Evolutionary conservation across 2,797 vertebrate genomes (phyloP).

Genomic region (Phataginus tricuspis): DNA sequence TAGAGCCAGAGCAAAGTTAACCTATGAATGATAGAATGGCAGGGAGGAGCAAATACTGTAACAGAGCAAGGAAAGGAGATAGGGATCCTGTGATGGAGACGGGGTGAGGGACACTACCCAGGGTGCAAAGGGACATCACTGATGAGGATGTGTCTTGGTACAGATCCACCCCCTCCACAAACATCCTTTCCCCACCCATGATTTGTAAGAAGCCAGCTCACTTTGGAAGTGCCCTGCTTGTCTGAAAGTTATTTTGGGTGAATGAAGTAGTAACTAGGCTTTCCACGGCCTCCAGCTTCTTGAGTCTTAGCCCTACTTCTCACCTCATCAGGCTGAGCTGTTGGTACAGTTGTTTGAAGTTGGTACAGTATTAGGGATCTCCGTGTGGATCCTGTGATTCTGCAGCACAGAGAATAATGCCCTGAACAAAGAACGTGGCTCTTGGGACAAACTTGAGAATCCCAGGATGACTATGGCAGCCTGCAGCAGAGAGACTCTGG

Average conservation of each 20-base stretch:
- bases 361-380: background rate
- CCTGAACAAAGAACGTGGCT: background rate
- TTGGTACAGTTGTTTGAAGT: background rate
- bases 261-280: background rate
- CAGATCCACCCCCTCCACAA: fast-evolving
- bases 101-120: fast-evolving
- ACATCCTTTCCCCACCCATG: background rate
- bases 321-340: background rate
- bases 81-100: background rate
- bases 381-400: background rate
- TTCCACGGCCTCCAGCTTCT: background rate
- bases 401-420: background rate
- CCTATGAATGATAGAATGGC: background rate
- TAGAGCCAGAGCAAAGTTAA: background rate
- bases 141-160: fast-evolving
- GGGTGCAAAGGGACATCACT: background rate
- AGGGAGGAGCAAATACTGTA: background rate
- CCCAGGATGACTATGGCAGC: background rate
- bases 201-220: background rate
- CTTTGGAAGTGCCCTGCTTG: background rate
- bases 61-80: background rate
- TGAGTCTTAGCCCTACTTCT: background rate
- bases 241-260: background rate
- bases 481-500: background rate
- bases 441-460: background rate